Base-by-base conservation (phyloP, 2,888 invertebrate species). In the Penaeus monodon region DNA sequence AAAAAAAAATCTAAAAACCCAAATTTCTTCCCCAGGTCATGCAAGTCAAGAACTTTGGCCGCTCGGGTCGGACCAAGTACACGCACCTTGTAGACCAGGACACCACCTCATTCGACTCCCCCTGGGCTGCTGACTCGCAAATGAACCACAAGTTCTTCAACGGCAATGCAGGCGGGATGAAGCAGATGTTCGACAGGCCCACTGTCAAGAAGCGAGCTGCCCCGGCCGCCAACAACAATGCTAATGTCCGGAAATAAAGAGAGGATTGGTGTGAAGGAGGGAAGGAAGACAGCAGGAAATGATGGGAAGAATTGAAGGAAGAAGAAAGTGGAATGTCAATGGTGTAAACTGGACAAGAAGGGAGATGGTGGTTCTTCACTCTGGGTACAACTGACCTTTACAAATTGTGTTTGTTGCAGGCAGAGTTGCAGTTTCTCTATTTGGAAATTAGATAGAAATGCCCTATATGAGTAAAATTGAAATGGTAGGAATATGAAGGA, bases 71-170 rank as follows among this genome's bases (percentile, higher is more conserved):
- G 83, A 99, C 99, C 0, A 99, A 99, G 92, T 99, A 99, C 93
- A 99, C 99, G 0, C 99, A 99, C 93, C 94, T 99, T 92, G 99
- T 99, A 0, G 99, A 99, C 93, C 99, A 99, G 92, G 99, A 99
- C 92, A 99, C 99, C 0, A 99, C 99, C 0, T 97, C 97, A 92
- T 98, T 98, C 91, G 98, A 99, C 92, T 98, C 98, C 0, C 98
- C 99, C 0, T 99, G 99, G 99, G 96, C 96, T 89, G 96, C 96
- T 20, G 98, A 99, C 91, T 97, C 97, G 0, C 94, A 96, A 0
- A 96, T 96, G 92, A 97, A 97, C 92, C 93, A 96, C 74, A 97
- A 97, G 92, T 97, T 97, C 91, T 95, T 96, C 91, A 95, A 95
- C 91, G 96, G 96, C 92, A 96, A 96, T 92, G 96, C 98, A 1